These are phyloP conservation scores for Diogma glabrata DNA, from an alignment of 2,888 invertebrate species.

Conservation along the genomic window DNA sequence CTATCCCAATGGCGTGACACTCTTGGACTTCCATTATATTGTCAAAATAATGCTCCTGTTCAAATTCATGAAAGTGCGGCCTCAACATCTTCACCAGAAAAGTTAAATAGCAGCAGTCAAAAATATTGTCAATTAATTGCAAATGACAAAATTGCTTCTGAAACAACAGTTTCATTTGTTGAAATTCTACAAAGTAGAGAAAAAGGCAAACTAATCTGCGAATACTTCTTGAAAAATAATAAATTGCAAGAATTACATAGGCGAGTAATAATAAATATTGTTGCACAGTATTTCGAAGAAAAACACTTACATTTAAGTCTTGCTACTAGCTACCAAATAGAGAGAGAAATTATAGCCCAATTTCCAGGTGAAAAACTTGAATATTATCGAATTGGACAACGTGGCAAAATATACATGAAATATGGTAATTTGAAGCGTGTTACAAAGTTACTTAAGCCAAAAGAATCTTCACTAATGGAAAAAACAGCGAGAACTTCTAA, in stretches of 20 bases:
- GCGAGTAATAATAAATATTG: constrained; percentile 15
- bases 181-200: constrained; percentile 7
- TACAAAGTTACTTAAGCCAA: background rate
- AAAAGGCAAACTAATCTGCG: constrained; percentile 16
- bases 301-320: constrained; percentile 17
- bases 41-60: background rate
- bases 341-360: constrained; percentile 18
- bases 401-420: constrained; percentile 8
- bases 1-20: constrained; percentile 20
- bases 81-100: background rate
- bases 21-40: constrained; percentile 17
- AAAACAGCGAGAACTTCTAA: background rate
- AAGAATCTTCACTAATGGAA: background rate
- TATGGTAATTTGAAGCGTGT: background rate
- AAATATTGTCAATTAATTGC: background rate
- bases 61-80: background rate
- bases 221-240: constrained; percentile 17
- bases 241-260: constrained; percentile 20
- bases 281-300: constrained; percentile 19
- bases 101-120: too few relatives aligned
- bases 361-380: constrained; percentile 1
- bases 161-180: constrained; percentile 6
- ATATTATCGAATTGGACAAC: constrained; percentile 1
- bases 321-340: constrained; percentile 16
- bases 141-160: constrained; percentile 2